Base-by-base conservation (phyloP, 1,140 invertebrate species). In the Brachionus manjavacas region DNA sequence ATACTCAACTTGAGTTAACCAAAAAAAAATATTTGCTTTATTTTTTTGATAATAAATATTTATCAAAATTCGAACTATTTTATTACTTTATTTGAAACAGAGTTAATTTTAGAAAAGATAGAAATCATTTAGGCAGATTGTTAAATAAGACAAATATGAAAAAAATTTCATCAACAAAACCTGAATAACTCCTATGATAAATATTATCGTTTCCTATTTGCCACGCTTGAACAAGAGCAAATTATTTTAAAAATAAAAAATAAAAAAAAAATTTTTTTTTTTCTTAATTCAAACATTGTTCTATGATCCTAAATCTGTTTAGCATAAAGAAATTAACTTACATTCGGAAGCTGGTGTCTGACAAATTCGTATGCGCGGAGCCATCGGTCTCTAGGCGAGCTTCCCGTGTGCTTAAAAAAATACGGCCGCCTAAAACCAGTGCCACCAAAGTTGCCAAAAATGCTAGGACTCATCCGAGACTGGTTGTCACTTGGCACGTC, bases 311-410 rank as follows among this genome's bases (percentile, higher is more conserved):
- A 14, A 6, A 46, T 46, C 14, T 2, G 4, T n/a, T 12, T 14
- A n/a, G 43, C 8, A 9, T 60, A 43, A 39, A 72, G 23, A 41
- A 72, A n/a, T 41, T 11, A 4, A 72, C 68, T 72, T 72, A 72
- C 68, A 20, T 41, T 72, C 20, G 68, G 68, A 16, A 39, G 28
- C 23, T 72, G 68, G n/a, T 20, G 68, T 9, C 23, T 72, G 35
- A 72, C 68, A 16, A 72, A 72, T 16, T 72, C 68, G 31, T 39
- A 72, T 1, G 68, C 68, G 9, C 68, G 31, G 12, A 39, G 68
- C 68, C 68, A 72, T 72, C 68, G 68, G 31, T 72, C 68, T 20
- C 68, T 72, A 8, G 68, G 68, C 39, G 68, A 41, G 16, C 39
- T 72, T 6, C 68, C 68, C 1, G 7, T 39, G 39, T 72, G 28